Evolutionary conservation across 2,888 invertebrate species (phyloP).

Genomic region (Sericinus montela): DNA sequence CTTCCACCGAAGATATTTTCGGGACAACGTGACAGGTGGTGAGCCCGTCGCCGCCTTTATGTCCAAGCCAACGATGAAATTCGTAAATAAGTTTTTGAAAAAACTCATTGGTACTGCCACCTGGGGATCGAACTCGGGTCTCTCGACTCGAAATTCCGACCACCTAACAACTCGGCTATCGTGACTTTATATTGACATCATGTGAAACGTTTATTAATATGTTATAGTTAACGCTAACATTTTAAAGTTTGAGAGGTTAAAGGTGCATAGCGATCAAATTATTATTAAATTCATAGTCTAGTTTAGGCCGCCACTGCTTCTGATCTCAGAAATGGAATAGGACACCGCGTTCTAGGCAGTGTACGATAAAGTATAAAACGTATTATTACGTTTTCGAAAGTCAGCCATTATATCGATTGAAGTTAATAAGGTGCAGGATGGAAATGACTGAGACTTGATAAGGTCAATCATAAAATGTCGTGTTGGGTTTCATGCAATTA

Average conservation of each 20-base stretch:
- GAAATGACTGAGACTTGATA: conserved; percentile 30
- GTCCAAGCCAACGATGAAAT: too few relatives aligned
- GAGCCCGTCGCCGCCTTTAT: too few relatives aligned
- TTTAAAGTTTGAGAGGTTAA: conserved; percentile 12
- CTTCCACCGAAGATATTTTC: too few relatives aligned
- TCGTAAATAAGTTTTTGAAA: too few relatives aligned
- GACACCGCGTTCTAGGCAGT: not conserved
- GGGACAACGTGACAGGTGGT: too few relatives aligned
- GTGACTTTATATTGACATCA: too few relatives aligned
- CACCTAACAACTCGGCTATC: too few relatives aligned
- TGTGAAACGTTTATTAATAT: not conserved
- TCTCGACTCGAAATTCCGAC: too few relatives aligned
- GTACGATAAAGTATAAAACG: conserved; percentile 25
- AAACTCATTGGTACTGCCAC: too few relatives aligned
- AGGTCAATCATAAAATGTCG: conserved; percentile 40
- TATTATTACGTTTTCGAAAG: conserved; percentile 37
- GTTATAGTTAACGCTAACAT: conserved; percentile 3
- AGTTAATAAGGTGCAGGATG: conserved; percentile 31
- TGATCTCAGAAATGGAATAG: conserved; percentile 11
- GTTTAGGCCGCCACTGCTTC: conserved; percentile 8
- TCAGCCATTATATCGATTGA: conserved; percentile 33
- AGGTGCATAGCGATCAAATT: conserved; percentile 12
- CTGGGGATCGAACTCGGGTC: too few relatives aligned
- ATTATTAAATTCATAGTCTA: conserved; percentile 13
- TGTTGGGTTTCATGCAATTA: conserved; percentile 37